These are phyloP conservation scores for Rachycentron canadum DNA, from an alignment of 2,797 vertebrate species.

Conservation along the genomic window DNA sequence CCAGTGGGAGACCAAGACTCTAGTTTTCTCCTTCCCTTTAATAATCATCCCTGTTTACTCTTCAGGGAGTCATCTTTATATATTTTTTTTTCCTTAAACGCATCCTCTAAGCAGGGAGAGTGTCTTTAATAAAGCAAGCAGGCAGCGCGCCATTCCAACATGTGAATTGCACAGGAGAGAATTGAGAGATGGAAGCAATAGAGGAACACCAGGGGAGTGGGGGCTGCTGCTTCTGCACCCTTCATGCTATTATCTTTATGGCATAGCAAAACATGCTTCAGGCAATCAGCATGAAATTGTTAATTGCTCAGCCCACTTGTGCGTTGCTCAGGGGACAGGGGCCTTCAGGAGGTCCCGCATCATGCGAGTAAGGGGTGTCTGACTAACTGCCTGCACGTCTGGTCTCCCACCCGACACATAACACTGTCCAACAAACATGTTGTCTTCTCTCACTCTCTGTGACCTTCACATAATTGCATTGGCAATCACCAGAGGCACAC, in stretches of 20 bases:
- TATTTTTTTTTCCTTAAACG: slow-evolving; percentile 84
- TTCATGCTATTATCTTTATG: slow-evolving; percentile 92
- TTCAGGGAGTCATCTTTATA: slow-evolving; percentile 87
- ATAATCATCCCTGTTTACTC: slow-evolving; percentile 90
- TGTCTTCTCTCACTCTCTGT: slow-evolving; percentile 47
- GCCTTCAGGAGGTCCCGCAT: slow-evolving; percentile 86
- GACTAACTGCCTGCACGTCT: slow-evolving; percentile 76
- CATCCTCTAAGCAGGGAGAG: slow-evolving; percentile 81
- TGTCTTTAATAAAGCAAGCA: slow-evolving; percentile 86
- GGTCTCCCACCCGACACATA: slow-evolving; percentile 47
- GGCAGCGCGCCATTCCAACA: slow-evolving; percentile 78
- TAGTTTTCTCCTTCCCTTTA: slow-evolving; percentile 86
- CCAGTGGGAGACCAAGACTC: slow-evolving; percentile 85
- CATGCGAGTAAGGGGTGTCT: slow-evolving; percentile 72
- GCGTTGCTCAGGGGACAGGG: slow-evolving; percentile 89
- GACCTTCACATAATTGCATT: slow-evolving; percentile 62
- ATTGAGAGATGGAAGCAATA: slow-evolving; percentile 83
- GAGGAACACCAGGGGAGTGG: slow-evolving; percentile 75
- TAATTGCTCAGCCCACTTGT: slow-evolving; percentile 93
- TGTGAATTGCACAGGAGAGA: slow-evolving; percentile 84
- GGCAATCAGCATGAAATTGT: slow-evolving; percentile 95
- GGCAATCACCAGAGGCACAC: slow-evolving; percentile 53
- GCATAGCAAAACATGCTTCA: slow-evolving; percentile 90
- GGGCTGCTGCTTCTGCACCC: slow-evolving; percentile 77
- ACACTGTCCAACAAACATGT: slow-evolving; percentile 41